These are phyloP conservation scores for Cyclina sinensis DNA, from an alignment of 1,140 invertebrate species.

Conservation along the genomic window DNA sequence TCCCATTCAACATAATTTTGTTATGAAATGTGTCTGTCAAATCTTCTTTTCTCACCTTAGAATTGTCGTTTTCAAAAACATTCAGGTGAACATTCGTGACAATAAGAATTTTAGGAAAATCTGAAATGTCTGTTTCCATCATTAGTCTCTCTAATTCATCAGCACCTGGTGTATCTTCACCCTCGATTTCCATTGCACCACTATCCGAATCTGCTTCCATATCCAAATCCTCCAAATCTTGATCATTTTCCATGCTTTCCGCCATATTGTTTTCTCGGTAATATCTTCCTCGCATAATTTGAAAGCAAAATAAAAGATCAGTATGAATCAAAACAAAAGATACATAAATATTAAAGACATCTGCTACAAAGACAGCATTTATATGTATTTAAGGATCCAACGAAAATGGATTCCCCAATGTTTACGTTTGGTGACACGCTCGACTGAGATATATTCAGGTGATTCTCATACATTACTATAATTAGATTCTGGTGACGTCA, in stretches of 20 bases:
- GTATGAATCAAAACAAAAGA: not conserved
- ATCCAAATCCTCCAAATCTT: constrained; percentile 28
- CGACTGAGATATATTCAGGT: constrained; percentile 3
- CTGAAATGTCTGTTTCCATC: constrained; percentile 52
- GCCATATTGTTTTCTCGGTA: constrained; percentile 63
- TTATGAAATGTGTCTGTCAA: too few species aligned
- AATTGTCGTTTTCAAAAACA: constrained; percentile 60
- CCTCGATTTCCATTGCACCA: constrained; percentile 48
- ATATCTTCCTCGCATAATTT: constrained; percentile 16
- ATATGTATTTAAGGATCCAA: not conserved
- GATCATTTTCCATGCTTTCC: constrained; percentile 62
- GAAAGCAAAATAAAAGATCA: not conserved
- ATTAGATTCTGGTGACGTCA: constrained; percentile 51
- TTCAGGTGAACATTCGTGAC: constrained; percentile 34
- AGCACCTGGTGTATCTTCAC: constrained; percentile 34
- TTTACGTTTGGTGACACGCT: constrained; percentile 34
- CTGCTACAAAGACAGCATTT: not conserved
- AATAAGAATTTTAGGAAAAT: constrained; percentile 51
- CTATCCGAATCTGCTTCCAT: constrained; percentile 63
- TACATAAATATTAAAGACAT: not conserved
- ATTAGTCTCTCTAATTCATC: constrained; percentile 54
- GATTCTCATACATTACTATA: constrained; percentile 62
- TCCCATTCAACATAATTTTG: too few species aligned
- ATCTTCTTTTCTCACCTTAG: constrained; percentile 59
- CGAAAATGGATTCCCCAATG: not conserved